A percentile compares a stretch with the other conserved stretches of the same genome.
Conservation (phyloP, 2,797 vertebrate species). For the Cossypha caffra region DNA sequence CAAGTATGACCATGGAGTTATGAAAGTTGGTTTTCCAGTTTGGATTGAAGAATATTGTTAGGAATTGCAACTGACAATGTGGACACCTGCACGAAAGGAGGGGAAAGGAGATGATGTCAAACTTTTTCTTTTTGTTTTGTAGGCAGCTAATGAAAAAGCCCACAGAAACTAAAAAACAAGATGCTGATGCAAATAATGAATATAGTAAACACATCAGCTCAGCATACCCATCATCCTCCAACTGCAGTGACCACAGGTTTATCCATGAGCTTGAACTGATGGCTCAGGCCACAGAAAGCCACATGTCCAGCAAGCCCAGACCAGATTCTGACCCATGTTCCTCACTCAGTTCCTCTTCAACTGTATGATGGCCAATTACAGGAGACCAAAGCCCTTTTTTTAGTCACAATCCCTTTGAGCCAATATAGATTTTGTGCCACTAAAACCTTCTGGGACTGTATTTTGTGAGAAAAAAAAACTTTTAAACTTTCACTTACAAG, state of each 20-base stretch:
- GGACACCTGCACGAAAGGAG: neutral
- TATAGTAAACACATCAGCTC: neutral
- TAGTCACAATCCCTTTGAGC: neutral
- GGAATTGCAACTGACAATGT: neutral
- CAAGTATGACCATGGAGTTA: neutral
- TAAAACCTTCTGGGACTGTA: neutral
- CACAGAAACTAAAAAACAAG: neutral
- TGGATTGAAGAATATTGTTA: neutral
- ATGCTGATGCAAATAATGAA: neutral
- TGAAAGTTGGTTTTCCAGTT: neutral
- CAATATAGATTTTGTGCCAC: neutral
- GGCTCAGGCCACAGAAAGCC: neutral
- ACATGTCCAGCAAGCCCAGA: accelerated
- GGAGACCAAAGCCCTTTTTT: neutral
- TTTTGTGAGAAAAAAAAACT: neutral
- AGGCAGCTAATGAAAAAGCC: neutral
- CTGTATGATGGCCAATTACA: accelerated
- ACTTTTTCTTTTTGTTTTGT: neutral
- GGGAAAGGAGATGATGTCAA: neutral
- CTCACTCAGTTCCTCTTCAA: neutral
- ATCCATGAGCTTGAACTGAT: neutral
- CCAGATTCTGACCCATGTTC: neutral
- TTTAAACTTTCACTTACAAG: neutral
- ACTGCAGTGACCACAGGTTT: neutral
- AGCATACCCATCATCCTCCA: neutral